Evolutionary conservation across 2,113 vertebrate genomes (phyloP).

Genomic region (Ploceus nigricollis): DNA sequence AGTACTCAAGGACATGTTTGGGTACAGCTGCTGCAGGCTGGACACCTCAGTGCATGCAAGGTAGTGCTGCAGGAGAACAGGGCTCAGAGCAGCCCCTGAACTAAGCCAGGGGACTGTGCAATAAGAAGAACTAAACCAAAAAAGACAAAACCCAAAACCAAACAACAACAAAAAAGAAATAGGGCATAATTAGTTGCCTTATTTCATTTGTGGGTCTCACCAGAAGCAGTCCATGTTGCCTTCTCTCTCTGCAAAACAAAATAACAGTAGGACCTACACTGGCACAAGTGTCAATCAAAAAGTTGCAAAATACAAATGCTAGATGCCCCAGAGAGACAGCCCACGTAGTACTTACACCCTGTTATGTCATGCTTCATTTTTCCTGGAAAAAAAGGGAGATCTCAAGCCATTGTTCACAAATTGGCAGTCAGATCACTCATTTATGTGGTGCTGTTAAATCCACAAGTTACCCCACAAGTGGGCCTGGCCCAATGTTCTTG

Average conservation of each 20-base stretch:
- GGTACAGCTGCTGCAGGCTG: not conserved
- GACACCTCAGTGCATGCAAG: not conserved
- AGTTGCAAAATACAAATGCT: not conserved
- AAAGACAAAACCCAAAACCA: not conserved
- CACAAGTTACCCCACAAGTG: not conserved
- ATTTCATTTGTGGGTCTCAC: not conserved
- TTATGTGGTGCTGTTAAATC: not conserved
- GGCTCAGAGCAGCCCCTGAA: not conserved
- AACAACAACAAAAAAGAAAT: not conserved
- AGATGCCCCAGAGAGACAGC: not conserved
- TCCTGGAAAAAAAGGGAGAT: not conserved
- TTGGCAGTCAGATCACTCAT: not conserved
- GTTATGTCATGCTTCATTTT: not conserved
- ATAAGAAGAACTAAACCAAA: not conserved
- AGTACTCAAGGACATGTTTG: not conserved
- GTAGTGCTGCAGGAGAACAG: not conserved
- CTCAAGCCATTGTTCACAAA: not conserved
- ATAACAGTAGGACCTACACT: rapidly evolving
- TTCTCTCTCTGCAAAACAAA: not conserved
- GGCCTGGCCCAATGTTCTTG: not conserved
- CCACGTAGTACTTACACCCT: not conserved
- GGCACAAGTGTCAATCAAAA: not conserved
- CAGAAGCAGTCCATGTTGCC: not conserved
- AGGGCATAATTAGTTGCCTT: not conserved
- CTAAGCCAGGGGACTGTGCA: not conserved